A percentile compares a stretch with the other conserved stretches of the same genome.
These are phyloP conservation scores for Marronus borbonicus DNA, from an alignment of 2,888 invertebrate species.

Conservation along the genomic window DNA sequence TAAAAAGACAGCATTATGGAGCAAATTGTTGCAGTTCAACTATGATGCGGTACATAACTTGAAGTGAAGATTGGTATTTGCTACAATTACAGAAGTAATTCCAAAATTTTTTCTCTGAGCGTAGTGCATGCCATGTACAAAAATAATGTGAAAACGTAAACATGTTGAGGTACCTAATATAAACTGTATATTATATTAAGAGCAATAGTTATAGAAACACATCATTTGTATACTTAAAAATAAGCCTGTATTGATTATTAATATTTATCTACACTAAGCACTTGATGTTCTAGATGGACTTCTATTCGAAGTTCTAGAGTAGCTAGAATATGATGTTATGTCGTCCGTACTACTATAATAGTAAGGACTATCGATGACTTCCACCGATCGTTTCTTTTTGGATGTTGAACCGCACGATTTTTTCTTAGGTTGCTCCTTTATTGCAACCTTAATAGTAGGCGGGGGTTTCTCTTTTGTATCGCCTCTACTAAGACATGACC, in stretches of 20 bases:
- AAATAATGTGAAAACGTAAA: no score
- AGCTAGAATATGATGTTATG: conserved; percentile 11
- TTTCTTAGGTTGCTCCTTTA: conserved; percentile 7
- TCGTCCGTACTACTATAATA: conserved; percentile 40
- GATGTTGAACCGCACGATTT: background rate
- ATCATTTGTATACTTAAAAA: conserved; percentile 22
- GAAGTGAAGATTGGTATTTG: no score
- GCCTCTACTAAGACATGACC: background rate
- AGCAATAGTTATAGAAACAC: background rate
- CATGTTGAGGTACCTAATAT: no score
- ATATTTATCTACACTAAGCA: background rate
- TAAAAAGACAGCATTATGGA: no score
- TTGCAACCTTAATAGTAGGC: conserved; percentile 28
- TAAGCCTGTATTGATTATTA: background rate
- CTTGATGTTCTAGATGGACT: conserved; percentile 19
- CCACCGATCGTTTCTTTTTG: conserved; percentile 12
- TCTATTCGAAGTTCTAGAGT: background rate
- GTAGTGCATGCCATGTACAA: no score
- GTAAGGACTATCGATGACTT: conserved; percentile 38
- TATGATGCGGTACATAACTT: no score
- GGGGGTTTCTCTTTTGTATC: conserved; percentile 16
- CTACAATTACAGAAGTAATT: no score
- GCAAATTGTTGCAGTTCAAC: no score
- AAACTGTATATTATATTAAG: background rate
- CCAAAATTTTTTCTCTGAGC: no score